These are phyloP conservation scores for Epistrophe eligans DNA, from an alignment of 2,888 invertebrate species.

Conservation along the genomic window DNA sequence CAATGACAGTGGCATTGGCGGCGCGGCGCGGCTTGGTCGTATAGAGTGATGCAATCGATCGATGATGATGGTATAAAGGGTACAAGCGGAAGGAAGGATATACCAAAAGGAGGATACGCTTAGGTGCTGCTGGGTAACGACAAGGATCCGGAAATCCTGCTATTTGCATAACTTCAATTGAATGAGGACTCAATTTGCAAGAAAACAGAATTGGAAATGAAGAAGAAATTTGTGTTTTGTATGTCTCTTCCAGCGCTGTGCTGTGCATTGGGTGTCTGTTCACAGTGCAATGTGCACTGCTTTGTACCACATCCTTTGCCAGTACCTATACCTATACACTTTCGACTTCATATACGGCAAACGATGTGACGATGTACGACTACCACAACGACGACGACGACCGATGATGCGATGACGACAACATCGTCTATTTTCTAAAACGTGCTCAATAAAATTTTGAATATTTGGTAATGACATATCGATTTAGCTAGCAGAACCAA, in stretches of 20 bases:
- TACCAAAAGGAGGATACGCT: constrained; percentile 8
- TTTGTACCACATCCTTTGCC: background rate
- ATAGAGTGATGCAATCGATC: background rate
- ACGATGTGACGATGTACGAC: background rate
- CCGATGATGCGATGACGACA: no score
- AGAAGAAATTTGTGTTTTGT: constrained; percentile 20
- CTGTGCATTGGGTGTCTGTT: background rate
- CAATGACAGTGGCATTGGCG: background rate
- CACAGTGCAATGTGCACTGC: background rate
- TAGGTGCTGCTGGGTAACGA: constrained; percentile 49
- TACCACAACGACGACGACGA: background rate
- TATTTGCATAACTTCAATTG: constrained; percentile 74
- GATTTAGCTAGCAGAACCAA: constrained; percentile 30
- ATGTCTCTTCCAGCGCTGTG: background rate
- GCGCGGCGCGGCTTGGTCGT: background rate
- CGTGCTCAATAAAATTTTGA: constrained; percentile 4
- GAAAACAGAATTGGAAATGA: constrained; percentile 63
- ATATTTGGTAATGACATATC: constrained; percentile 43
- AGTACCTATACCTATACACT: background rate
- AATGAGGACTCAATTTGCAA: constrained; percentile 70
- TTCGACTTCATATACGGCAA: constrained; percentile 1
- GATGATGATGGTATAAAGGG: background rate
- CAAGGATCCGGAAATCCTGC: constrained; percentile 63
- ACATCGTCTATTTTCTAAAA: background rate
- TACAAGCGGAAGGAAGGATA: constrained; percentile 54